Conservation (phyloP, 2,888 invertebrate species). For the Peribatodes rhomboidaria region DNA sequence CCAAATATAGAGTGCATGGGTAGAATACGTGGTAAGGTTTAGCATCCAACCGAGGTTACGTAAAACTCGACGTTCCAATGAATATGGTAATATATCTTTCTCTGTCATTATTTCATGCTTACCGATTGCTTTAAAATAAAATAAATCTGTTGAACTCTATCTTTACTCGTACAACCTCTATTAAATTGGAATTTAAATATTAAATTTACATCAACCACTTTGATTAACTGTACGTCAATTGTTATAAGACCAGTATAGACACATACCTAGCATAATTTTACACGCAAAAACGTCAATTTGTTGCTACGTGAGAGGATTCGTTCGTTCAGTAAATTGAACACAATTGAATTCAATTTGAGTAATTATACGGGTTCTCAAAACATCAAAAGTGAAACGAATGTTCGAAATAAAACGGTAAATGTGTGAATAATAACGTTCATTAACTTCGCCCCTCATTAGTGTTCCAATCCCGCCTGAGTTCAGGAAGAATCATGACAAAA, state of each 20-base stretch:
- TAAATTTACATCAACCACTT: too few species aligned
- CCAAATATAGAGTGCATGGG: neutral
- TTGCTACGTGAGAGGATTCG: neutral
- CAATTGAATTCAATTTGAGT: neutral
- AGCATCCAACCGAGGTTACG: too few species aligned
- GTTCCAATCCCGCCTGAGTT: conserved; percentile 44
- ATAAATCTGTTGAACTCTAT: neutral
- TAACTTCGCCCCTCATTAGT: conserved; percentile 52
- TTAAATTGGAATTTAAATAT: too few species aligned
- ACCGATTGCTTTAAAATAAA: too few species aligned
- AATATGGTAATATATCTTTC: too few species aligned
- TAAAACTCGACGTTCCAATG: too few species aligned
- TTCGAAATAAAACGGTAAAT: conserved; percentile 39
- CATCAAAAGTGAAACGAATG: conserved; percentile 17
- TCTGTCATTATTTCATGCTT: too few species aligned
- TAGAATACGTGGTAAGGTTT: neutral
- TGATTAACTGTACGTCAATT: too few species aligned
- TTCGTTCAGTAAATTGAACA: neutral
- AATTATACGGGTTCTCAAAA: conserved; percentile 3
- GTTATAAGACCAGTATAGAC: too few species aligned
- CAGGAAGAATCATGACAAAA: conserved; percentile 48
- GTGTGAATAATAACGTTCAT: conserved; percentile 52
- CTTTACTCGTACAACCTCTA: neutral
- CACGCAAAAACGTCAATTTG: too few species aligned
- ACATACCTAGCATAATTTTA: too few species aligned